Conservation (phyloP, 2,797 vertebrate species). For the Anolis apletophallus region DNA sequence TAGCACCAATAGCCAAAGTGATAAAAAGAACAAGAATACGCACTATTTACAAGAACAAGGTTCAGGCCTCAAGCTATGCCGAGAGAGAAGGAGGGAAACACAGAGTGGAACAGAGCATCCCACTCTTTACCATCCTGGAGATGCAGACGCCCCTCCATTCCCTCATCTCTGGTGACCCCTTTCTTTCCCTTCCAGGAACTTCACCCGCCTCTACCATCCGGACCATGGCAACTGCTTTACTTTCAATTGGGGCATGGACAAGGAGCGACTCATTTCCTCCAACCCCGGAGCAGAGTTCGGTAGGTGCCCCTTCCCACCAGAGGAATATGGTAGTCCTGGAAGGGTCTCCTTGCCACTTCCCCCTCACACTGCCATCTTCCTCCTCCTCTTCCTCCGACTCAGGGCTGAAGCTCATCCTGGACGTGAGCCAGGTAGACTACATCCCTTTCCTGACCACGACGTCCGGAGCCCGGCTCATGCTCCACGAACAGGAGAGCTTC, state of each 20-base stretch:
- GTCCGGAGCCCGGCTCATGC: slow-evolving; percentile 78
- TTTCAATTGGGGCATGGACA: slow-evolving; percentile 83
- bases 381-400: neutral
- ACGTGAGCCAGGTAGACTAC: slow-evolving; percentile 82
- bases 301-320: slow-evolving; percentile 50
- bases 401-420: slow-evolving; percentile 84
- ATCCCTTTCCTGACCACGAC: slow-evolving; percentile 81
- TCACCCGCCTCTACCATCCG: slow-evolving; percentile 81
- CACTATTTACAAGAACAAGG: too few species aligned
- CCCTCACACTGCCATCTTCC: too few species aligned
- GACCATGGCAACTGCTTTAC: slow-evolving; percentile 85
- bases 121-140: too few species aligned
- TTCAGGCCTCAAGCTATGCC: too few species aligned
- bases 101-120: too few species aligned
- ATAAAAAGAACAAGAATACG: too few species aligned
- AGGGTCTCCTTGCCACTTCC: too few species aligned
- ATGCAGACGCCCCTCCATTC: too few species aligned
- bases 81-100: too few species aligned
- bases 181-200: slow-evolving; percentile 74
- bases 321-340: neutral
- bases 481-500: slow-evolving; percentile 81
- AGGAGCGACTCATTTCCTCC: slow-evolving; percentile 75
- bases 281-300: slow-evolving; percentile 83
- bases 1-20: too few species aligned
- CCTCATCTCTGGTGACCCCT: too few species aligned